phyloP scores from a whole-genome alignment of 1,140 invertebrate genomes.

The Bombus soroeensis region DNA sequence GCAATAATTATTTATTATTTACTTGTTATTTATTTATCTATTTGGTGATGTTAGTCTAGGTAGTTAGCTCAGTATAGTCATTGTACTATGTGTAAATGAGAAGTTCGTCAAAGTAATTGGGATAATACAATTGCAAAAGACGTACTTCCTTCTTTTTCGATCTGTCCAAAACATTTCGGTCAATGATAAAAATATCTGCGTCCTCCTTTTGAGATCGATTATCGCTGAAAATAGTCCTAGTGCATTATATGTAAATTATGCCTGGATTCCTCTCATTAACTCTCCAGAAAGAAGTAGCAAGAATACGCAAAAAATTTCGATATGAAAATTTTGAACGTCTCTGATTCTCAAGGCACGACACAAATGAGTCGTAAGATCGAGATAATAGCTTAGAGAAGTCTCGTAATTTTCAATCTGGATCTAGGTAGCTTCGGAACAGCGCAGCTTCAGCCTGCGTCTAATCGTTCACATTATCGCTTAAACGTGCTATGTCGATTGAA shows the following conservation, averaged over 20 bases:
- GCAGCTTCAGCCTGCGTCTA: conserved; percentile 23
- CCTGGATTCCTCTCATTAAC: background rate
- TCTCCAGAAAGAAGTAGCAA: background rate
- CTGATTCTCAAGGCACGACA: background rate
- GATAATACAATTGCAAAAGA: too few species aligned
- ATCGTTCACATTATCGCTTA: conserved; percentile 42
- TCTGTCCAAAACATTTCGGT: background rate
- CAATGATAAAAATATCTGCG: background rate
- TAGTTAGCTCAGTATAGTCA: too few species aligned
- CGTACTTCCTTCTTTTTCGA: background rate
- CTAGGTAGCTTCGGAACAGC: background rate
- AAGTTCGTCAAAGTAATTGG: too few species aligned
- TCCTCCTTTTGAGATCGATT: background rate
- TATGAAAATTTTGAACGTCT: background rate
- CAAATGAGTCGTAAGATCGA: background rate
- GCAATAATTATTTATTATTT: background rate
- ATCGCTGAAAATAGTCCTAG: background rate
- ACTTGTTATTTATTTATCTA: background rate
- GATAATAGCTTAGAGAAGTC: background rate
- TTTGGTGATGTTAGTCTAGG: too few species aligned
- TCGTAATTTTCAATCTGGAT: conserved; percentile 28
- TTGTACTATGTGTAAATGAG: too few species aligned
- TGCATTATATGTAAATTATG: background rate
- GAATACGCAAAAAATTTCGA: background rate
- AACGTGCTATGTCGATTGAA: conserved; percentile 28